A percentile compares a stretch with the other conserved stretches of the same genome.
These are phyloP conservation scores for Rhinolophus ferrumequinum DNA, from an alignment of 2,113 vertebrate genomes.

Conservation along the genomic window DNA sequence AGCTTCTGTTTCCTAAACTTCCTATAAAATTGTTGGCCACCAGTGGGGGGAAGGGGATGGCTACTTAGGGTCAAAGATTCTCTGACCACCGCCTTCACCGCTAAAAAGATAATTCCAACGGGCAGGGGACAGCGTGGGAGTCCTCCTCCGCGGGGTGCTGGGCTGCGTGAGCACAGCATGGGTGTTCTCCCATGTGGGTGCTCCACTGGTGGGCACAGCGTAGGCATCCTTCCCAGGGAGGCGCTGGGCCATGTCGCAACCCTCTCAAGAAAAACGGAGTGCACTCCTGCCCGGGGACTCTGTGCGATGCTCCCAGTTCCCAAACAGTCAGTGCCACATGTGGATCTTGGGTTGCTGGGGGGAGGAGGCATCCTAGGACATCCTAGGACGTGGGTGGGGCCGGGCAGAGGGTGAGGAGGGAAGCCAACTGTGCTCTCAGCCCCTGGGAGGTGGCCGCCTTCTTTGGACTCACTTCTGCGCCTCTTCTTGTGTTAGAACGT, in stretches of 20 bases:
- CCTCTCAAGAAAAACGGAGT: too few relatives aligned
- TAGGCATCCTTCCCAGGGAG: too few relatives aligned
- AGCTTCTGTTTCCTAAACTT: background rate
- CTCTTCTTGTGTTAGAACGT: background rate
- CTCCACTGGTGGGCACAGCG: too few relatives aligned
- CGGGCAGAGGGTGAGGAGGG: background rate
- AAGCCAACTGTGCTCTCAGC: background rate
- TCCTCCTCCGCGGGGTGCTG: too few relatives aligned
- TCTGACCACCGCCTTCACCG: background rate
- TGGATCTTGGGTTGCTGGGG: background rate
- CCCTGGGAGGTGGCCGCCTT: background rate
- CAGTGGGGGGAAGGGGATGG: background rate
- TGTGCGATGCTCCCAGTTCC: background rate
- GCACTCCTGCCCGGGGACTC: too few relatives aligned
- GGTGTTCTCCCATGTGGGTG: too few relatives aligned
- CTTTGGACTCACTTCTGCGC: background rate
- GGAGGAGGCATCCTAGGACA: background rate
- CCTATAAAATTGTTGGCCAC: background rate
- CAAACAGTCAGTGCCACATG: background rate
- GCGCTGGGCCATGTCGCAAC: too few relatives aligned
- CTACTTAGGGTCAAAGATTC: background rate
- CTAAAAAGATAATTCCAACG: background rate
- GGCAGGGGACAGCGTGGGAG: background rate
- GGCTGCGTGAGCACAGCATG: background rate
- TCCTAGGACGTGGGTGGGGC: background rate